Base-by-base conservation (phyloP, 2,888 invertebrate genomes). In the Heliconius aoede region DNA sequence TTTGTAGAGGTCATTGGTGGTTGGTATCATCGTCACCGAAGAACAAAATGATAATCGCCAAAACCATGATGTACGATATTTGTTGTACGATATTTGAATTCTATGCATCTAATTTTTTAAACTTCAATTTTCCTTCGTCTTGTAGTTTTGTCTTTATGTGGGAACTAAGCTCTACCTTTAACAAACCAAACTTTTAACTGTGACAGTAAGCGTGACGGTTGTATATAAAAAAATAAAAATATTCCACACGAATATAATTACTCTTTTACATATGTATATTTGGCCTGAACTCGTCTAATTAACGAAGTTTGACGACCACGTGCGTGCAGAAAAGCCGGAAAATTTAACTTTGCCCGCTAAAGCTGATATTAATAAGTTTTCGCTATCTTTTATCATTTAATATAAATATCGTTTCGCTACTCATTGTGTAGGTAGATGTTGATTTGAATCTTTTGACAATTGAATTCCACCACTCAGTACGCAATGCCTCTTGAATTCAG, bases 231-330 rank as follows among this genome's bases (percentile, higher is more conserved):
- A 46, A 46, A 21, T 58, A 24, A n/a, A 13, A 13, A 55, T 55
- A 8, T 55, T 15, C 51, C 24, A 55, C 30, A 30, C 55, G 55
- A 26, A 21, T 60, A 60, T 60, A 72, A 72, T 72, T 46, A 74
- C 26, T 26, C 58, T 68, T 28, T 60, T 46, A 67, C 30, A 24
- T 15, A 36, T 36, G 67, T 69, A 75, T 80, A 77, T 78, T 79
- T 72, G 81, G 76, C 40, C 72, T 75, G 73, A 83, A 81, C 80
- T 80, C 78, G 30, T 80, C 77, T 83, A 83, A 82, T 83, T 83
- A 83, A 78, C 60, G 74, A 81, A 83, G 78, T 83, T 83, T 26
- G 36, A 72, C 51, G 62, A 62, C 75, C 75, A 51, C 62, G 69
- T 69, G 67, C 58, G 61, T 58, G 36, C 58, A n/a, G 60, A 60